Evolutionary conservation across 2,888 invertebrate genomes (phyloP).

Genomic region (Agrotis ipsilon): DNA sequence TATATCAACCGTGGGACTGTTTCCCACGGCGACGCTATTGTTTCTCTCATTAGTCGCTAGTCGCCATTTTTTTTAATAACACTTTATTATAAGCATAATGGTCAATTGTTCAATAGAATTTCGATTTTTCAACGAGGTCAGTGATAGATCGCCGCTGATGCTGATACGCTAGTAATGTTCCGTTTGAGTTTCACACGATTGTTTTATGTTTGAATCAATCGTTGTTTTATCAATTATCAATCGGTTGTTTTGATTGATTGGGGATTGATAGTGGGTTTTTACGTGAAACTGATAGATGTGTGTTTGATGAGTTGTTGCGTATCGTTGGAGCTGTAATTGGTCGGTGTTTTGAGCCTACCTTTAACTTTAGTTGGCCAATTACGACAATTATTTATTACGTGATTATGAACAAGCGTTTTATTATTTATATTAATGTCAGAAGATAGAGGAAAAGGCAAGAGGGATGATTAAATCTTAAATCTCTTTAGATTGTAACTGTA

Average conservation of each 20-base stretch:
- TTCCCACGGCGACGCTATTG: slow-evolving; percentile 84
- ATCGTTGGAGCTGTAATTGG: slow-evolving; percentile 28
- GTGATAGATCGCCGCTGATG: slow-evolving; percentile 59
- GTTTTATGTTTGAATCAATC: slow-evolving; percentile 55
- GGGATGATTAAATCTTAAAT: too few species aligned
- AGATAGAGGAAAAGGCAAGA: too few species aligned
- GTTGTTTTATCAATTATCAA: slow-evolving; percentile 49
- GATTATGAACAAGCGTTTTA: slow-evolving; percentile 11
- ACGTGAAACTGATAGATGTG: slow-evolving; percentile 22
- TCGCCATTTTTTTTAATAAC: slow-evolving; percentile 84
- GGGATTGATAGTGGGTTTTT: slow-evolving; percentile 46
- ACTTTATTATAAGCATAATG: slow-evolving; percentile 87
- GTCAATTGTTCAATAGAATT: slow-evolving; percentile 83
- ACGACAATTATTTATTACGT: slow-evolving; percentile 2
- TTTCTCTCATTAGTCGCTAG: slow-evolving; percentile 80
- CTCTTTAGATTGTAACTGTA: too few species aligned
- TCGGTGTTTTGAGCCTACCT: background rate
- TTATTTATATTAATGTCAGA: background rate
- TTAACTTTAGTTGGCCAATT: slow-evolving; percentile 9
- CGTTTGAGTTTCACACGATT: slow-evolving; percentile 54
- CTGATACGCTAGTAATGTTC: slow-evolving; percentile 43
- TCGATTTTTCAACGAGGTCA: slow-evolving; percentile 75
- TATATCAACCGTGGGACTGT: slow-evolving; percentile 78
- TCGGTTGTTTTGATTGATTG: slow-evolving; percentile 54
- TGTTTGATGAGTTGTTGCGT: slow-evolving; percentile 31